These are phyloP conservation scores for Augochlorella aurata DNA, from an alignment of 2,888 invertebrate species.

Conservation along the genomic window DNA sequence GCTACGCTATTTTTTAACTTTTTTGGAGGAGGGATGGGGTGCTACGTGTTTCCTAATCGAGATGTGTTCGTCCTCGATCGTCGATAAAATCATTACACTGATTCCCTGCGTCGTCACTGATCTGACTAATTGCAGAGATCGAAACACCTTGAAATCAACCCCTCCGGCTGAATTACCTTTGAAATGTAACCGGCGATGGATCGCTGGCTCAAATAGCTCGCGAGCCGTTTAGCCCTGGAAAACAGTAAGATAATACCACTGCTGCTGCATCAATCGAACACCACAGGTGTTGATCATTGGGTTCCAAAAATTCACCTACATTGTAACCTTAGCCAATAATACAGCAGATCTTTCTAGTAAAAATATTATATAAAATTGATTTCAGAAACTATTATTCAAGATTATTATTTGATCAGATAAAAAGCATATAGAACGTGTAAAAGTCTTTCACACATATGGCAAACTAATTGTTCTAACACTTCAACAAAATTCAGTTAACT, in stretches of 20 bases:
- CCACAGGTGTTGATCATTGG: neutral
- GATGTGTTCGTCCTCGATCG: neutral
- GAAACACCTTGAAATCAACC: conserved; percentile 33
- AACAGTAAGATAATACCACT: neutral
- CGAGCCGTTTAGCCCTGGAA: conserved; percentile 4
- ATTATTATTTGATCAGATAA: too few relatives aligned
- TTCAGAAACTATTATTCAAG: too few relatives aligned
- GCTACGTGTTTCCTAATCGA: neutral
- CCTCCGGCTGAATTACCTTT: conserved; percentile 40
- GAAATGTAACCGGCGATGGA: conserved; percentile 38
- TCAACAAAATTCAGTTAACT: too few relatives aligned
- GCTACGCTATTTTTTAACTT: neutral
- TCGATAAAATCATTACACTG: neutral
- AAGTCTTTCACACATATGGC: too few relatives aligned
- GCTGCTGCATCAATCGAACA: too few relatives aligned
- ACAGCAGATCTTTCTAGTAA: too few relatives aligned
- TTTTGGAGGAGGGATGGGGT: neutral
- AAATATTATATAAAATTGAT: too few relatives aligned
- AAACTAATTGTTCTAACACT: too few relatives aligned
- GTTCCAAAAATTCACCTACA: neutral
- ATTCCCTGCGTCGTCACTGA: neutral
- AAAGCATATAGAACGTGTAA: too few relatives aligned
- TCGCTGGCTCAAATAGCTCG: conserved; percentile 25
- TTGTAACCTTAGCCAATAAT: too few relatives aligned
- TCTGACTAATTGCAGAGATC: conserved; percentile 23